Evolutionary conservation across 92 coral and sea anemone species (phyloP), one percentile per base, ranked within the genome.

Genomic region (Porites rus): DNA sequence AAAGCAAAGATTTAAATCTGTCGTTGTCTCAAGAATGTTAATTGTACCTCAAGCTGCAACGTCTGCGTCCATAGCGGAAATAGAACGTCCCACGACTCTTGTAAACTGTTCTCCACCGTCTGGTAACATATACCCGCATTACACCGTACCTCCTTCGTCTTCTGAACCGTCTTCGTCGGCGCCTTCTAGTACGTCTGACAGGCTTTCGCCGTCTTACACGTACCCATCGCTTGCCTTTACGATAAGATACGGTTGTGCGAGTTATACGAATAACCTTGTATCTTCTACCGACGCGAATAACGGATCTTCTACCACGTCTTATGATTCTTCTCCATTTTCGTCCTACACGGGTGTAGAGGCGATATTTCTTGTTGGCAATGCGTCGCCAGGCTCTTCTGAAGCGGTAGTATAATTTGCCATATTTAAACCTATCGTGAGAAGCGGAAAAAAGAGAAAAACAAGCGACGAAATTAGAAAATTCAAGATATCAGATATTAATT

Each of bases 381-480:
- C 12, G 80, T 46, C 87, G 79, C 87, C 87, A 83, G 19, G 72
- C 87, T 74, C 25, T 50, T 74, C 64, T 61, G 43, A 83, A 62
- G 43, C 18, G 14, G 73, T 83, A 83, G 19, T 22, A 74, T 10
- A 83, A 52, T 24, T n/a, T 28, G 80, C 87, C 87, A 46, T 65
- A 28, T 62, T 0, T 61, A 16, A 38, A 20, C 74, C 87, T 83
- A 58, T 24, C 8, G 61, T 83, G 64, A 51, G 59, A 43, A 4
- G 50, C 0, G 46, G 67, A 72, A 72, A 4, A 8, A 83, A n/a
- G 51, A 18, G 18, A 12, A 72, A 1, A 60, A 8, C 13, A 18
- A 63, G 10, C 13, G 18, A 28, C 38, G 46, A 13, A 79, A 12
- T 12, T 10, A 51, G 56, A 4, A 28, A 17, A 3, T 18, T n/a